These are phyloP conservation scores for Dipodomys merriami DNA, from an alignment of 2,113 vertebrate genomes.

Conservation along the genomic window DNA sequence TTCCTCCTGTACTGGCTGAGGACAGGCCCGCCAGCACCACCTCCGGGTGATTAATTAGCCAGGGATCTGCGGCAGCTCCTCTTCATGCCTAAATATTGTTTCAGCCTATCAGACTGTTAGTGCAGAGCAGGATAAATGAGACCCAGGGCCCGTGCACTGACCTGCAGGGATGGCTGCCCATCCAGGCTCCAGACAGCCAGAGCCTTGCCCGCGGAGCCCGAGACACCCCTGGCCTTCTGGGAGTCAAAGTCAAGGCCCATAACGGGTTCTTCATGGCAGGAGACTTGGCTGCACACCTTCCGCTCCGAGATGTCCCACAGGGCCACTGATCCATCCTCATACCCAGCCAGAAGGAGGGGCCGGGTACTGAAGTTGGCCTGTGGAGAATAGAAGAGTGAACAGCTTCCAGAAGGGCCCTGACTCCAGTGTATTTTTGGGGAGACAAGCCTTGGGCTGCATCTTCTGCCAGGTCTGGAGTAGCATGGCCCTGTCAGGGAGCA, in stretches of 20 bases:
- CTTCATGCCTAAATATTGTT: conserved; percentile 91
- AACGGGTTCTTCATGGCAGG: conserved; percentile 93
- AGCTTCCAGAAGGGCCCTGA: neutral
- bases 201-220: conserved; percentile 93
- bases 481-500: neutral
- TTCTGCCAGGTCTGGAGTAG: neutral
- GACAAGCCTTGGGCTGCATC: neutral
- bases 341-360: conserved; percentile 93
- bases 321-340: conserved; percentile 94
- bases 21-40: conserved; percentile 75
- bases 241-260: conserved; percentile 96
- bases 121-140: conserved; percentile 87
- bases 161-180: conserved; percentile 93
- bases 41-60: conserved; percentile 89
- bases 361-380: conserved; percentile 86
- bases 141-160: conserved; percentile 86
- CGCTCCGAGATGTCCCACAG: conserved; percentile 93
- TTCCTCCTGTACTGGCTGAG: conserved; percentile 71
- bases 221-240: conserved; percentile 89
- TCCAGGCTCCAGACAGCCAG: conserved; percentile 93
- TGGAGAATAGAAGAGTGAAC: conserved; percentile 7
- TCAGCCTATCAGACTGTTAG: conserved; percentile 89
- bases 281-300: conserved; percentile 86
- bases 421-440: neutral
- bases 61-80: conserved; percentile 85